Evolutionary conservation across 2,888 invertebrate genomes (phyloP), one percentile per base, ranked within the genome.

Genomic region (Leucania comma): DNA sequence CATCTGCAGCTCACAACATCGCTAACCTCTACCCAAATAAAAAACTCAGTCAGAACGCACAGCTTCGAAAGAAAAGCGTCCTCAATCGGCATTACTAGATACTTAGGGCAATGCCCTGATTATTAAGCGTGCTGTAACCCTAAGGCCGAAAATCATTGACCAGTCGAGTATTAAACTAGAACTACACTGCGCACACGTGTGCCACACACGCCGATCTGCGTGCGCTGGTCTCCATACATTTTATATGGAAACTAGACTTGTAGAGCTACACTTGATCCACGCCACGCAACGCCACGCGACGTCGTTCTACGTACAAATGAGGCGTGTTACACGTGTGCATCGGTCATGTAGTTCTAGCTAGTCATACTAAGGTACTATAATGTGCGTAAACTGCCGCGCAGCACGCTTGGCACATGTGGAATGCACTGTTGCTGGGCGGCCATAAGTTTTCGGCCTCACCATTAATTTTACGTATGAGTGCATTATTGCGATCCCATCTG

Each of bases 1-100:
- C 29, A 53, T 1, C 4, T 32, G 53, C 82, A 72, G 67, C 78
- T 79, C 74, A 48, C 82, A 68, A 79, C 61, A 68, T 78, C 79
- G 82, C 74, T 79, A 79, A 82, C 74, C 4, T 59, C 51, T 46
- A 56, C 62, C 46, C 54, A 78, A 74, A 81, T 57, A 68, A 70
- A 65, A 38, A 56, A 68, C 56, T 72, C 77, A 80, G 68, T 74
- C 78, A 77, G 81, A 75, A 59, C 4, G 9, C 71, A 63, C 50
- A 26, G n/a, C 35, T 54, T 66, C 32, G 62, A 80, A 77, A 77
- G 54, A 63, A 79, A 9, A 50, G 22, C 46, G 29, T 14, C 10
- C 24, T 71, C 9, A 32, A 20, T 20, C 3, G 22, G 12, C 9
- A n/a, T 12, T 14, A 26, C 10, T 14, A 6, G 9, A 3, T 29